Percentiles rank a stretch among this genome's conserved stretches.
phyloP scores from a whole-genome alignment of 2,797 vertebrate genomes.

The Cetoscarus ocellatus region DNA sequence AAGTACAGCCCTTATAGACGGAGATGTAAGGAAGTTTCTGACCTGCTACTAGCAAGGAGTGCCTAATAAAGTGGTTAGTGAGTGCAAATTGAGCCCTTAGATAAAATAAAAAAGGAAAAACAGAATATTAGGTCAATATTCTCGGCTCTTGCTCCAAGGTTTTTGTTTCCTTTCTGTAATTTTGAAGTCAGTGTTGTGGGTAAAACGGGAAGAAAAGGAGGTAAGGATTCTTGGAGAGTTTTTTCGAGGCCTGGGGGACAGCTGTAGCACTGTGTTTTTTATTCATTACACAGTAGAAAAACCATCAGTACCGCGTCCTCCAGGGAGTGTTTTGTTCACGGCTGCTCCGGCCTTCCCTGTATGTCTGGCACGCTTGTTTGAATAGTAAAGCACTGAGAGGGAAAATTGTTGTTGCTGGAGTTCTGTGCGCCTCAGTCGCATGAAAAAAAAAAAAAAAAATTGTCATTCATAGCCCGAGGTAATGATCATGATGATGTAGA shows the following conservation, averaged over 20 bases:
- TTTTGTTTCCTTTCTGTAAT: neutral
- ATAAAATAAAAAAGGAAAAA: no score
- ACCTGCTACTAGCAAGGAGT: no score
- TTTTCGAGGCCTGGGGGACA: slow-evolving; percentile 69
- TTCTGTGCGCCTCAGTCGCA: slow-evolving; percentile 30
- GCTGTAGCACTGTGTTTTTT: slow-evolving; percentile 61
- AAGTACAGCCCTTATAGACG: no score
- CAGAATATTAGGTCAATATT: no score
- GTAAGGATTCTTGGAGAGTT: slow-evolving; percentile 54
- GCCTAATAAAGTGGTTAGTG: no score
- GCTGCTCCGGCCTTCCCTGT: slow-evolving; percentile 60
- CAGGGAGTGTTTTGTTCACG: slow-evolving; percentile 74
- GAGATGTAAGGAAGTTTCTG: no score
- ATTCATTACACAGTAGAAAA: slow-evolving; percentile 79
- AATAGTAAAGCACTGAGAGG: slow-evolving; percentile 59
- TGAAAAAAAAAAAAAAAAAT: slow-evolving; percentile 13
- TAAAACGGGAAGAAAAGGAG: slow-evolving; percentile 4
- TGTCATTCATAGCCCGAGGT: slow-evolving; percentile 13
- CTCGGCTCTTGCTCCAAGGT: slow-evolving; percentile 23
- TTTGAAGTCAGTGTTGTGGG: neutral
- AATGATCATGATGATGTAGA: slow-evolving; percentile 15
- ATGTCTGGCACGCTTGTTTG: slow-evolving; percentile 54
- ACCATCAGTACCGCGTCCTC: slow-evolving; percentile 70
- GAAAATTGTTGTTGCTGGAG: slow-evolving; percentile 48
- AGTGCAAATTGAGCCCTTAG: no score